Evolutionary conservation across 1,140 invertebrate species (phyloP), one percentile per base, ranked within the genome.

Genomic region (Xylocopa sonorina): DNA sequence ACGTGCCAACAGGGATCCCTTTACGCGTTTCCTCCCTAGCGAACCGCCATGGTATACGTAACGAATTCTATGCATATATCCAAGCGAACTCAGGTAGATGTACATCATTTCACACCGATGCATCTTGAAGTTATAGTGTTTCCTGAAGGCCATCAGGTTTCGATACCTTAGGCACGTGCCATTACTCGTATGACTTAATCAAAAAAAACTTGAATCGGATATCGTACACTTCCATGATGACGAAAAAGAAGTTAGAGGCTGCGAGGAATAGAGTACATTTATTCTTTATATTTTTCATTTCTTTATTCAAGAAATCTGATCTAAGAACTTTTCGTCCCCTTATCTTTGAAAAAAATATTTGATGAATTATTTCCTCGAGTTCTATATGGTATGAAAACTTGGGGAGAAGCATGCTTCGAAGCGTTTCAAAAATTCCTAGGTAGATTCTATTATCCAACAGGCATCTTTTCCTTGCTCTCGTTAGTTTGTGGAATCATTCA

Each of bases 1-100:
- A 82, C 85, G 85, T 86, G 84, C 78, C 82, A 78, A 46, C n/a
- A 43, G 58, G 78, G 81, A 87, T 83, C 84, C 78, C 67, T 62
- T 87, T 84, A 78, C 71, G n/a, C 18, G 50, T 71, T 72, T 72
- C 76, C 77, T 80, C n/a, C 60, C 62, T 66, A 32, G 51, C 69
- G 53, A 9, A 41, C 29, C 55, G 48, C n/a, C 18, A 34, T 16
- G 34, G 18, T 51, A 46, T 69, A 72, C 50, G 34, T 63, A 72
- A 74, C 46, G 34, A 58, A 72, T n/a, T n/a, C 41, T 34, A n/a
- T 14, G 27, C 81, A 73, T 18, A 64, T 27, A n/a, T 73, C 48
- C 62, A 76, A 71, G 76, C 72, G 38, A n/a, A 38, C 55, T 69
- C 21, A 69, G 51, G 43, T 34, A 46, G 68, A 60, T 46, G 24